Evolutionary conservation across 2,888 invertebrate species (phyloP), one percentile per base, ranked within the genome.

Genomic region (Machimus atricapillus): DNA sequence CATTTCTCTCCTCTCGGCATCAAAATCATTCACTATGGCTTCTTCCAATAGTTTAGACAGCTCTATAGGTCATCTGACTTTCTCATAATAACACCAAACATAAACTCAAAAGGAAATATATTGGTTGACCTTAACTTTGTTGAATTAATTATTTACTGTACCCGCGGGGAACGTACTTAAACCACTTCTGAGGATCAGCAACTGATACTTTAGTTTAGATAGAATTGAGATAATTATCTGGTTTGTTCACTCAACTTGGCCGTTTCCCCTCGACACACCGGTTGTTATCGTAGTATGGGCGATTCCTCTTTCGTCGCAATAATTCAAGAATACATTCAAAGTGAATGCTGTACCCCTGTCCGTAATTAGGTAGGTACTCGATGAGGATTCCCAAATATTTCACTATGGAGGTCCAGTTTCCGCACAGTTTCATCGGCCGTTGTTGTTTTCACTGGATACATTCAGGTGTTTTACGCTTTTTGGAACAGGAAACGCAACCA

Each of bases 321-420:
- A 92, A 0, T 90, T 87, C 87, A 89, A 40, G 81, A 92, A 92
- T 1, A 90, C 90, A 14, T 90, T 83, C 1, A 91, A 90, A 0
- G 90, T 91, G 87, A 92, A 92, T 14, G 92, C 91, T 14, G 91
- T 89, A 23, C 91, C 91, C 88, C 89, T 89, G 86, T 92, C 91
- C 0, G 90, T 90, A 7, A 92, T 89, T 1, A n/a, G n/a, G n/a
- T n/a, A n/a, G n/a, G n/a, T n/a, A 91, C 90, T 83, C 90, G 89
- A 16, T n/a, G 56, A 12, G 91, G 91, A 87, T 90, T 91, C 19
- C 91, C 92, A 89, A 92, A 92, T n/a, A 83, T 89, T 76, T 89
- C 89, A 58, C 90, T 90, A 23, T 90, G 90, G 1, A 89, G 46
- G 7, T 56, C 85, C 14, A 92, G 74, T 86, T 90, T 91, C 1